Evolutionary conservation across 1,140 invertebrate genomes (phyloP).

Genomic region (Harpegnathos saltator): DNA sequence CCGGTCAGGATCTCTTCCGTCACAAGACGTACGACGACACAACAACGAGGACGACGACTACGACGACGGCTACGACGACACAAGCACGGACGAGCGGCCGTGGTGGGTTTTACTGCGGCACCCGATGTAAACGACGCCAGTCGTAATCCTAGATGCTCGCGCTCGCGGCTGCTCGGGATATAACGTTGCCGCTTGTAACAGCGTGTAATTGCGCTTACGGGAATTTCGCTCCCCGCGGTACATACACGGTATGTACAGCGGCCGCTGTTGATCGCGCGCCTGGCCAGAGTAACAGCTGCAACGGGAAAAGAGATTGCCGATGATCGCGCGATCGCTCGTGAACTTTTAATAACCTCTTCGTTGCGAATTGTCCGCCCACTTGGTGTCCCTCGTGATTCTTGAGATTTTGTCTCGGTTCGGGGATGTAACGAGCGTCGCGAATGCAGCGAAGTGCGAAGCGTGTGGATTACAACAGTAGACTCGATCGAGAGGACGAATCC

Average conservation of each 20-base stretch:
- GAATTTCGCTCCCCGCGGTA: slow-evolving; percentile 36
- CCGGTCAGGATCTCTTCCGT: slow-evolving; percentile 23
- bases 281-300: neutral
- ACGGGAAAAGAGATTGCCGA: neutral
- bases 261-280: neutral
- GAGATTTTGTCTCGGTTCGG: neutral
- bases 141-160: slow-evolving; percentile 47
- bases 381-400: neutral
- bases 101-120: slow-evolving; percentile 36
- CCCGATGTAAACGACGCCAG: slow-evolving; percentile 53
- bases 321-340: neutral
- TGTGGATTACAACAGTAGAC: neutral
- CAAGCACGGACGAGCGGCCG: neutral
- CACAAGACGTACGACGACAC: slow-evolving; percentile 26
- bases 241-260: neutral
- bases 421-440: neutral
- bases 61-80: too few relatives aligned
- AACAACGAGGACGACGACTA: too few relatives aligned
- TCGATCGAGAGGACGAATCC: neutral
- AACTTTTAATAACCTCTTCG: slow-evolving; percentile 5
- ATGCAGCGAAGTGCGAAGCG: neutral
- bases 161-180: slow-evolving; percentile 48
- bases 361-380: neutral
- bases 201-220: slow-evolving; percentile 29
- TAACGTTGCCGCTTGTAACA: slow-evolving; percentile 36